phyloP scores from a whole-genome alignment of 2,888 invertebrate genomes.

The Galerucella pusilla region DNA sequence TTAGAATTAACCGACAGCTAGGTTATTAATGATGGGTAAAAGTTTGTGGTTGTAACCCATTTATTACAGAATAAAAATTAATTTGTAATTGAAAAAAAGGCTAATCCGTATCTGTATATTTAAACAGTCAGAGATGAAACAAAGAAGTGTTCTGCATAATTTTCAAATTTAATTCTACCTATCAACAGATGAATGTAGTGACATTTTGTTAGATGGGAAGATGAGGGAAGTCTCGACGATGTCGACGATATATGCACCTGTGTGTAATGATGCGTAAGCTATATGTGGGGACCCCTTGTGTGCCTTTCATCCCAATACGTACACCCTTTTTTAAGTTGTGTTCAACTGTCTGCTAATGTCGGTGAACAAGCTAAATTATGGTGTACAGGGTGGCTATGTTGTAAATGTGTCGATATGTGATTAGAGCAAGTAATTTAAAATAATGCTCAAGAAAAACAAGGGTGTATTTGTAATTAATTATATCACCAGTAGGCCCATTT shows the following conservation, averaged over 20 bases:
- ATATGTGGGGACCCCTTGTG: conserved; percentile 60
- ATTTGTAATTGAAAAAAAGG: background rate
- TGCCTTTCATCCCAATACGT: conserved; percentile 58
- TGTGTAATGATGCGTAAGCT: conserved; percentile 63
- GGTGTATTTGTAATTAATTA: too few species aligned
- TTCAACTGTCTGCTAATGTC: conserved; percentile 55
- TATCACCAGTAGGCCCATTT: too few species aligned
- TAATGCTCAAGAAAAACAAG: too few species aligned
- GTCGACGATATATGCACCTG: conserved; percentile 59
- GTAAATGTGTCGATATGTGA: background rate
- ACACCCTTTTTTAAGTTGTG: conserved; percentile 51
- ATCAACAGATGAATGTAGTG: conserved; percentile 45
- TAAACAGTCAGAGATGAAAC: conserved; percentile 32
- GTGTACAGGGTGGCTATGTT: conserved; percentile 43
- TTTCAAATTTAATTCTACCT: conserved; percentile 42
- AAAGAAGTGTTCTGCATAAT: conserved; percentile 43
- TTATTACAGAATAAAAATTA: background rate
- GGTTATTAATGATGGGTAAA: background rate
- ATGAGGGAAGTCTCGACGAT: conserved; percentile 43
- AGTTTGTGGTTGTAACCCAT: background rate
- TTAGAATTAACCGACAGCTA: background rate
- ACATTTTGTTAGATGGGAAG: conserved; percentile 44
- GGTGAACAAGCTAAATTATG: conserved; percentile 55
- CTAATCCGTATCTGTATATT: conserved; percentile 18
- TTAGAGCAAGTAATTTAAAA: too few species aligned